A percentile compares a stretch with the other conserved stretches of the same genome.
Conservation (phyloP, 2,888 invertebrate species). For the Heliothis peltigera region DNA sequence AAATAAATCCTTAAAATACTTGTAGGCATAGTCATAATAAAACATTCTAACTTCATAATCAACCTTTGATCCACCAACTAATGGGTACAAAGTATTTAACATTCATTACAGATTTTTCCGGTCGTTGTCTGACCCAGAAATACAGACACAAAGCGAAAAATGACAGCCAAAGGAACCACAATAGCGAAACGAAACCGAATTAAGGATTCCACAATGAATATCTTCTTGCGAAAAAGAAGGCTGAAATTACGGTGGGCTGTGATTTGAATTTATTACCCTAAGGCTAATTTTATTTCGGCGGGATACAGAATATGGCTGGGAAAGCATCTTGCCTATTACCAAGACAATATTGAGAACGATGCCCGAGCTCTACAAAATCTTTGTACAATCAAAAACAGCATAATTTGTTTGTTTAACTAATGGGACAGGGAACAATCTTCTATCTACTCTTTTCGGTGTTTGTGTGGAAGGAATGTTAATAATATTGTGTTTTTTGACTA, state of each 20-base stretch:
- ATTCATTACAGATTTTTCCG: conserved; percentile 41
- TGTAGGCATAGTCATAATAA: neutral
- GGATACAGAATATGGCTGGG: conserved; percentile 72
- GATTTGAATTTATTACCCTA: conserved; percentile 88
- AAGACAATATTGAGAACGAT: conserved; percentile 80
- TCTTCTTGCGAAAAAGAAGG: conserved; percentile 84
- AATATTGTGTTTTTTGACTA: conserved; percentile 38
- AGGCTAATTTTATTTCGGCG: conserved; percentile 87
- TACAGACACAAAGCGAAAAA: conserved; percentile 75
- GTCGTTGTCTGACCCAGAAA: conserved; percentile 45
- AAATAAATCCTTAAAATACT: too few relatives aligned
- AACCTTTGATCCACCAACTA: conserved; percentile 27
- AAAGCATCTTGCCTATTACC: conserved; percentile 74
- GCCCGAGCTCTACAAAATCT: conserved; percentile 70
- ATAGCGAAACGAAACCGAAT: conserved; percentile 86
- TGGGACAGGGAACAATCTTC: conserved; percentile 51
- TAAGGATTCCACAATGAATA: conserved; percentile 85
- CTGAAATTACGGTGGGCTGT: conserved; percentile 84
- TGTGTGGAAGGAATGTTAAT: conserved; percentile 53
- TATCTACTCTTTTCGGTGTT: conserved; percentile 49
- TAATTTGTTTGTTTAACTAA: conserved; percentile 67
- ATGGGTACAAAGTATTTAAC: conserved; percentile 41
- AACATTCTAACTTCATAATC: conserved; percentile 9
- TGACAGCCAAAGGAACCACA: conserved; percentile 79
- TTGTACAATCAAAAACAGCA: conserved; percentile 77